phyloP scores from a whole-genome alignment of 2,797 vertebrate species.

The Hafferia zeledoni region DNA sequence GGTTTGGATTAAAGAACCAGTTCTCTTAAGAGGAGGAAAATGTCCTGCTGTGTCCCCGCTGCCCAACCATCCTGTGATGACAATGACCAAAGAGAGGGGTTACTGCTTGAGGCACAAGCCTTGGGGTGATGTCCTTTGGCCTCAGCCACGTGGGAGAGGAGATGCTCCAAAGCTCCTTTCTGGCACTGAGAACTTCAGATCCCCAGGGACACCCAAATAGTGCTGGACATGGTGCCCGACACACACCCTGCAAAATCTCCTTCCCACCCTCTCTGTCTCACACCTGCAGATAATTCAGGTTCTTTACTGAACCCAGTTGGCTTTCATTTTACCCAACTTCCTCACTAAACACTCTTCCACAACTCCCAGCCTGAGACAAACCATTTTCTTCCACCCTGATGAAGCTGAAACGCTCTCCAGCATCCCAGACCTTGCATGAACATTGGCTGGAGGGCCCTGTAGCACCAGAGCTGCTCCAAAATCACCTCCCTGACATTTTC shows the following conservation, averaged over 20 bases:
- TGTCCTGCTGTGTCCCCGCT: background rate
- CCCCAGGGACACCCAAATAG: background rate
- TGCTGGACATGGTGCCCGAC: rapidly evolving
- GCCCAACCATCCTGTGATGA: background rate
- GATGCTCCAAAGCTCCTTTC: background rate
- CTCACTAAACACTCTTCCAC: background rate
- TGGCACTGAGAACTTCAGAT: background rate
- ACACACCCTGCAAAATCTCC: background rate
- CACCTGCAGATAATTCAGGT: background rate
- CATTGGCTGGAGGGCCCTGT: background rate
- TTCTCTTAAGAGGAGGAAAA: background rate
- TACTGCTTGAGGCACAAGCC: background rate
- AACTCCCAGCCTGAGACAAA: background rate
- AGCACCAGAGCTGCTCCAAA: background rate
- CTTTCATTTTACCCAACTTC: background rate
- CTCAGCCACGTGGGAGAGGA: background rate
- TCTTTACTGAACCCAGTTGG: background rate
- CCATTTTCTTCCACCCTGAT: background rate
- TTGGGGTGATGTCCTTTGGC: background rate
- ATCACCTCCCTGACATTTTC: background rate
- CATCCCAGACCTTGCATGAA: background rate
- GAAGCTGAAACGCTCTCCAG: background rate
- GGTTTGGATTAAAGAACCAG: background rate
- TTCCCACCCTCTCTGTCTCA: background rate
- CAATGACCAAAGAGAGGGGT: background rate